Evolutionary conservation across 2,888 invertebrate genomes (phyloP).

Genomic region (Drosophila niveifrons): DNA sequence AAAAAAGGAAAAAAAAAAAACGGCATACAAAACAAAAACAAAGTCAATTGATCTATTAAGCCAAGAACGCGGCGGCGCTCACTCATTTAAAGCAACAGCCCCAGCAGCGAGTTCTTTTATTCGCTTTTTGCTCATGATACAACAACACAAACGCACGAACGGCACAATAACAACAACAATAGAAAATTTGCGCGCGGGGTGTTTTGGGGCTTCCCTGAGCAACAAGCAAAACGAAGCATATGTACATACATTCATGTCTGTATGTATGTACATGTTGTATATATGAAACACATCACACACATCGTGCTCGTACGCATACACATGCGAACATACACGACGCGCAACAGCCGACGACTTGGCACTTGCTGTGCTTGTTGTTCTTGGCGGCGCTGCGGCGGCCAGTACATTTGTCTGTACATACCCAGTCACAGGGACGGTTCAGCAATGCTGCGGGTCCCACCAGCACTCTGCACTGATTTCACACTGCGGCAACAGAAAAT

Average conservation of each 20-base stretch:
- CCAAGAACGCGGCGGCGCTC: slow-evolving; percentile 59
- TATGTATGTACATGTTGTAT: slow-evolving; percentile 7
- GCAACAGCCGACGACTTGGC: slow-evolving; percentile 75
- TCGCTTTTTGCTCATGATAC: slow-evolving; percentile 38
- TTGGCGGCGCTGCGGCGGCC: slow-evolving; percentile 38
- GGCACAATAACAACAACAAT: slow-evolving; percentile 50
- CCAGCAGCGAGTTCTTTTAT: slow-evolving; percentile 49
- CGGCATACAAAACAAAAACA: slow-evolving; percentile 46
- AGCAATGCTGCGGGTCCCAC: slow-evolving; percentile 29
- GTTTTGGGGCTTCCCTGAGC: slow-evolving; percentile 71
- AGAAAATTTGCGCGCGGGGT: slow-evolving; percentile 59
- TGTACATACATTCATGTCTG: slow-evolving; percentile 24
- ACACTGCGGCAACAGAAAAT: neutral
- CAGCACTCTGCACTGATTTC: neutral
- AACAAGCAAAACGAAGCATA: slow-evolving; percentile 47
- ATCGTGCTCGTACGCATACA: slow-evolving; percentile 18
- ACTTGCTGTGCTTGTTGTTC: slow-evolving; percentile 61
- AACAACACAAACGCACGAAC: slow-evolving; percentile 14
- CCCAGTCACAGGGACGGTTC: slow-evolving; percentile 63
- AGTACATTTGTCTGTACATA: slow-evolving; percentile 44
- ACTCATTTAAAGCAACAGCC: slow-evolving; percentile 46
- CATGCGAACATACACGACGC: slow-evolving; percentile 39
- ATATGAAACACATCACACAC: slow-evolving; percentile 24
- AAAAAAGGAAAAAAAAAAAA: slow-evolving; percentile 32
- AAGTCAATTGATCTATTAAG: slow-evolving; percentile 77